These are phyloP conservation scores for Mobula birostris DNA, from an alignment of 2,113 vertebrate genomes.

Conservation along the genomic window DNA sequence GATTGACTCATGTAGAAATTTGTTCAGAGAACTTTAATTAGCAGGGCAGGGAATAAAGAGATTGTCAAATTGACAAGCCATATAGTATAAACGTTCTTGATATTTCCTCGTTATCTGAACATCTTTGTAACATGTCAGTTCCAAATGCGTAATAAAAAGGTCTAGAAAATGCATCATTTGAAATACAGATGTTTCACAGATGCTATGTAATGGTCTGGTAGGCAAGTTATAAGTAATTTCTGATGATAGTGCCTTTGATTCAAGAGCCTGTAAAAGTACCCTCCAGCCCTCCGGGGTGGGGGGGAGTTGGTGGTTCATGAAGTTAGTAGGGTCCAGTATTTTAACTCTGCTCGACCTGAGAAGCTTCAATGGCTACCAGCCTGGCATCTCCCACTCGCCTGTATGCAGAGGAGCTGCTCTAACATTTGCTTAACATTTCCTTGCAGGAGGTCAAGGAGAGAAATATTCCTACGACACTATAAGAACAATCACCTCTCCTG, in stretches of 20 bases:
- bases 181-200: not conserved
- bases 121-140: not conserved
- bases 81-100: not conserved
- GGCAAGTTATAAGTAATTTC: not conserved
- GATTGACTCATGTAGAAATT: not conserved
- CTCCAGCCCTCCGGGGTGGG: not conserved
- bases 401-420: not conserved
- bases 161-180: not conserved
- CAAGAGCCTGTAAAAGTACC: not conserved
- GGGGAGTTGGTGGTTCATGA: not conserved
- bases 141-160: not conserved
- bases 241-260: not conserved
- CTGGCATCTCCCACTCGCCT: not conserved
- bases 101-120: not conserved
- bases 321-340: not conserved
- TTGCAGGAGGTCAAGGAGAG: not conserved
- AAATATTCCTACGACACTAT: not conserved
- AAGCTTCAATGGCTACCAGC: not conserved
- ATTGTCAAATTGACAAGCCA: not conserved
- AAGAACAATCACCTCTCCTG: not conserved
- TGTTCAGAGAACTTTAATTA: not conserved
- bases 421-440: not conserved
- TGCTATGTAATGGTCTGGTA: not conserved
- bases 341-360: not conserved
- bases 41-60: not conserved